Conservation (phyloP, 2,797 vertebrate species). For the Urophycis tenuis region DNA sequence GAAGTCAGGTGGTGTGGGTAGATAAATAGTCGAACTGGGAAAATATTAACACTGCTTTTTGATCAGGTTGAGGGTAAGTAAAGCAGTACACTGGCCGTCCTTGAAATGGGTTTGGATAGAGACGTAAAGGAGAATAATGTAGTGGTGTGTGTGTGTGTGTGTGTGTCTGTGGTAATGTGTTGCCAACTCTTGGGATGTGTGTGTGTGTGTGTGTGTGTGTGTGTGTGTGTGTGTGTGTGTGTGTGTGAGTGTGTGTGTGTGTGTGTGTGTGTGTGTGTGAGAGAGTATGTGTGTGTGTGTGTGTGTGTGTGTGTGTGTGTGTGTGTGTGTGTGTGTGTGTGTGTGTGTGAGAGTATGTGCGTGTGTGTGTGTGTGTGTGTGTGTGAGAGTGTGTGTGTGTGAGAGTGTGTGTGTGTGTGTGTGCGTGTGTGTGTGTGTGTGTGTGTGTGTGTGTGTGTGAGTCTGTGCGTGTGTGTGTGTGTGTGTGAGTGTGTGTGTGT, state of each 20-base stretch:
- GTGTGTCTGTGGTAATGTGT: not conserved
- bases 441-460: no score
- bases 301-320: slow-evolving; percentile 22
- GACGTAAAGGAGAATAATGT: not conserved
- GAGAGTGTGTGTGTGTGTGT: no score
- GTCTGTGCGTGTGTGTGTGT: no score
- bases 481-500: slow-evolving; percentile 21
- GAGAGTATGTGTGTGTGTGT: no score
- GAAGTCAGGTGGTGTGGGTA: slow-evolving; percentile 23
- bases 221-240: no score
- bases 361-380: slow-evolving; percentile 1
- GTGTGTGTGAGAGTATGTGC: not conserved
- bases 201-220: not conserved
- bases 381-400: not conserved
- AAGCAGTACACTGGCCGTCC: slow-evolving; percentile 66
- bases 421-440: slow-evolving; percentile 23
- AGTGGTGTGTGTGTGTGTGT: not conserved
- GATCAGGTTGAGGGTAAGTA: slow-evolving; percentile 34
- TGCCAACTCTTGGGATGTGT: not conserved
- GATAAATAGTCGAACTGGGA: slow-evolving; percentile 25
- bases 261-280: no score
- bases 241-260: slow-evolving; percentile 22
- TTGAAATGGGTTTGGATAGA: slow-evolving; percentile 77
- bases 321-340: not conserved
- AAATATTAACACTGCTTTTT: slow-evolving; percentile 25